Evolutionary conservation across 2,888 invertebrate species (phyloP).

Genomic region (Serrognathus titanus): DNA sequence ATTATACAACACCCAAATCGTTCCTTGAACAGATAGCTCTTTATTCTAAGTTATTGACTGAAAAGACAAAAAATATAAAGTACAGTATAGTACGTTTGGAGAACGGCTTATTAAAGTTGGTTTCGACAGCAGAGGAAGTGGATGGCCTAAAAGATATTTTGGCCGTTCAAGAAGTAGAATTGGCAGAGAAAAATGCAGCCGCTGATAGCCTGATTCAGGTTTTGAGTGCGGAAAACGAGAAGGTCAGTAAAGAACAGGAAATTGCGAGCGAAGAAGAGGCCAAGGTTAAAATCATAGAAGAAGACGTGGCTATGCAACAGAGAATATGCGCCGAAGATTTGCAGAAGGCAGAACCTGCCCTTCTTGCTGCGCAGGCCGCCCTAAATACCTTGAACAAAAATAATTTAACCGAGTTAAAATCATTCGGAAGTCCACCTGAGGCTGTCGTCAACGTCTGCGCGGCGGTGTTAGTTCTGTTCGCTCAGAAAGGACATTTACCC

Average conservation of each 20-base stretch:
- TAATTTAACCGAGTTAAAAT: constrained; percentile 90
- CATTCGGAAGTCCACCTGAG: constrained; percentile 87
- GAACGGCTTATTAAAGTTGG: constrained; percentile 84
- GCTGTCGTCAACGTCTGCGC: constrained; percentile 84
- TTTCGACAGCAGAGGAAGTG: constrained; percentile 80
- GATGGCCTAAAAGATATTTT: constrained; percentile 76
- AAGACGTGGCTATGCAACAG: constrained; percentile 80
- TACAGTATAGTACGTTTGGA: constrained; percentile 77
- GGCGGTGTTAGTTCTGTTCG: constrained; percentile 84
- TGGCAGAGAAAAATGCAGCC: constrained; percentile 84
- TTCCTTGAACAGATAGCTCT: constrained; percentile 89
- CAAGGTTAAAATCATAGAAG: constrained; percentile 85
- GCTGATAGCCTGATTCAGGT: constrained; percentile 85
- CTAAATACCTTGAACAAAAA: constrained; percentile 89
- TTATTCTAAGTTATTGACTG: constrained; percentile 67
- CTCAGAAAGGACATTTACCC: constrained; percentile 78
- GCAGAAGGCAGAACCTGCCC: constrained; percentile 86
- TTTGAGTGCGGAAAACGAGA: constrained; percentile 85
- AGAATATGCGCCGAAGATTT: constrained; percentile 86
- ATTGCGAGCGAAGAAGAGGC: constrained; percentile 81
- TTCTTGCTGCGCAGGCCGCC: constrained; percentile 85
- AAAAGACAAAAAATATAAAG: constrained; percentile 66
- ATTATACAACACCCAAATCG: constrained; percentile 95
- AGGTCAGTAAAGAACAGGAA: constrained; percentile 84
- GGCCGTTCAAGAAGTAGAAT: constrained; percentile 61